A percentile compares a stretch with the other conserved stretches of the same genome.
Conservation (phyloP, 1,140 invertebrate genomes). For the Diorhabda elongata region DNA sequence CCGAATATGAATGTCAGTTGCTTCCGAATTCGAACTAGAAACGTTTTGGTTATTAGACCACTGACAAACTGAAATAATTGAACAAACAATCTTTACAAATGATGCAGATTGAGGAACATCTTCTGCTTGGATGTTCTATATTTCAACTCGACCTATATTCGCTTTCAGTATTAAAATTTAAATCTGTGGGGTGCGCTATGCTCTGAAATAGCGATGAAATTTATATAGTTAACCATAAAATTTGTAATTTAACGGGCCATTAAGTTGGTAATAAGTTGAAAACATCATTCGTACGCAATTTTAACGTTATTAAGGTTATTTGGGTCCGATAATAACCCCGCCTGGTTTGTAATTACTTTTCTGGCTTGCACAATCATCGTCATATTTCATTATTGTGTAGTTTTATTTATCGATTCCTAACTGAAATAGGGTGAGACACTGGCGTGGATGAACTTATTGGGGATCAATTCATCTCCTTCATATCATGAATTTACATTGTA, state of each 20-base stretch:
- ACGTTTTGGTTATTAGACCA: no score
- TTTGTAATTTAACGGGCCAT: constrained; percentile 41
- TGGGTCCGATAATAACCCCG: constrained; percentile 30
- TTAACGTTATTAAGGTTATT: constrained; percentile 36
- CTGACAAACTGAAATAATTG: no score
- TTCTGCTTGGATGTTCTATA: no score
- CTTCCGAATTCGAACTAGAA: no score
- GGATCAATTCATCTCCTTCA: background rate
- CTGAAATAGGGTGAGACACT: background rate
- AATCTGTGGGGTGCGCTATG: background rate
- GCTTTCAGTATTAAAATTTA: background rate
- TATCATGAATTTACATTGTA: no score
- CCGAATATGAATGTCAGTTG: no score
- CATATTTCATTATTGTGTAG: constrained; percentile 29
- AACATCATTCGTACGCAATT: constrained; percentile 38
- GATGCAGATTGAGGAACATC: no score
- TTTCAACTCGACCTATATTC: background rate
- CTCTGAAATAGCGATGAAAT: constrained; percentile 14
- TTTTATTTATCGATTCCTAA: constrained; percentile 17
- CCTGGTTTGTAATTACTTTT: constrained; percentile 32
- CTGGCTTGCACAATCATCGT: constrained; percentile 35
- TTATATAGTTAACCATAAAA: constrained; percentile 33
- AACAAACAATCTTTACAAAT: no score
- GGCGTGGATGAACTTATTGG: background rate
- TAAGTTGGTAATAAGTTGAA: constrained; percentile 37